Conservation (phyloP, 2,797 vertebrate genomes). For the Xenentodon cancila region DNA sequence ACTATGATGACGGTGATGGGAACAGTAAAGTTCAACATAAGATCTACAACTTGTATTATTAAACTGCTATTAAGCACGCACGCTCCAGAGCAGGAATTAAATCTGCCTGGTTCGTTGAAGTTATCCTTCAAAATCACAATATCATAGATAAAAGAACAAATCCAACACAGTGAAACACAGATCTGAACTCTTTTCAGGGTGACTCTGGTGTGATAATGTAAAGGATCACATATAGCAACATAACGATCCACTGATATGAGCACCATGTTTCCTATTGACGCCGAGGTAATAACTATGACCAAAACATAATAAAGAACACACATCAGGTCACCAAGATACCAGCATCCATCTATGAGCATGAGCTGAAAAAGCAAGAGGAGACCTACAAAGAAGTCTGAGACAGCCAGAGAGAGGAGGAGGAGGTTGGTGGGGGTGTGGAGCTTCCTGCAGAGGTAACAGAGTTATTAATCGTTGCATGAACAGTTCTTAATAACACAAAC, state of each 20-base stretch:
- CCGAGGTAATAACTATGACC: neutral
- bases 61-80: conserved; percentile 28
- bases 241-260: no score
- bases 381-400: conserved; percentile 14
- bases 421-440: conserved; percentile 24
- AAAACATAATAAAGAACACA: neutral
- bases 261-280: no score
- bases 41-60: conserved; percentile 29
- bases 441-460: no score
- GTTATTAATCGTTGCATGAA: no score
- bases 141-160: conserved; percentile 11
- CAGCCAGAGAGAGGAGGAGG: conserved; percentile 29
- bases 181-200: conserved; percentile 28
- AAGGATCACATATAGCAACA: no score
- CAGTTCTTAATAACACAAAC: no score
- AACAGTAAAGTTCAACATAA: conserved; percentile 39
- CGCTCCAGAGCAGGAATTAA: conserved; percentile 49
- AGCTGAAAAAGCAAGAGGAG: conserved; percentile 1
- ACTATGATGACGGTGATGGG: conserved; percentile 43
- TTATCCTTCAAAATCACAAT: conserved; percentile 3
- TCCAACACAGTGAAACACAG: conserved; percentile 56
- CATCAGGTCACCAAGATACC: conserved; percentile 5
- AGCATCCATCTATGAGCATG: conserved; percentile 4
- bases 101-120: conserved; percentile 25
- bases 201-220: no score